Evolutionary conservation across 2,113 vertebrate genomes (phyloP).

Genomic region (Myocastor coypus): DNA sequence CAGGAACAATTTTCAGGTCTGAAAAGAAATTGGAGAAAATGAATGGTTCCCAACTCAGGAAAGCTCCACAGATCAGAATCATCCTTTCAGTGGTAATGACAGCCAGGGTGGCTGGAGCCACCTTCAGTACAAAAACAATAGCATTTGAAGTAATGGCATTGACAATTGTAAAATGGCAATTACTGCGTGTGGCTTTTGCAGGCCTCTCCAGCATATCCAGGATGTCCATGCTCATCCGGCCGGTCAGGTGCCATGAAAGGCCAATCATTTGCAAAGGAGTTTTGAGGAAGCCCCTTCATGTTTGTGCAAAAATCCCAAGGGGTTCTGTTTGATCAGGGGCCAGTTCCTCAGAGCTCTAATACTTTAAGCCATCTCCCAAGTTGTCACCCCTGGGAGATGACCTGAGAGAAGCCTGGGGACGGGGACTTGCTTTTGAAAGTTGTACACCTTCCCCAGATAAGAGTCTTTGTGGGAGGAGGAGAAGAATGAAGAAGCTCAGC

Average conservation of each 20-base stretch:
- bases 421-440: conserved; percentile 76
- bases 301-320: conserved; percentile 76
- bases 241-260: conserved; percentile 70
- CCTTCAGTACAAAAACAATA: conserved; percentile 50
- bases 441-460: conserved; percentile 85
- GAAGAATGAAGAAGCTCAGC: conserved; percentile 88
- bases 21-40: conserved; percentile 62
- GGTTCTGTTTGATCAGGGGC: conserved; percentile 67
- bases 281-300: conserved; percentile 61
- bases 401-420: conserved; percentile 64
- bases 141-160: not conserved
- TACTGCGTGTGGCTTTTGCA: conserved; percentile 51
- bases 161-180: conserved; percentile 1
- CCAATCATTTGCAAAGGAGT: conserved; percentile 72
- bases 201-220: conserved; percentile 32
- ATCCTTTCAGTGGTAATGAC: not conserved
- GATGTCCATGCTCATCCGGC: conserved; percentile 63
- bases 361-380: conserved; percentile 63
- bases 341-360: conserved; percentile 63
- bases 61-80: conserved; percentile 56
- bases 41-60: conserved; percentile 65
- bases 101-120: conserved; percentile 17
- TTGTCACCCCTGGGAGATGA: conserved; percentile 72
- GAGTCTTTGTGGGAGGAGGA: conserved; percentile 87
- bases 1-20: conserved; percentile 61